Base-by-base conservation (phyloP, 2,113 vertebrate species). In the Megaptera novaeangliae region DNA sequence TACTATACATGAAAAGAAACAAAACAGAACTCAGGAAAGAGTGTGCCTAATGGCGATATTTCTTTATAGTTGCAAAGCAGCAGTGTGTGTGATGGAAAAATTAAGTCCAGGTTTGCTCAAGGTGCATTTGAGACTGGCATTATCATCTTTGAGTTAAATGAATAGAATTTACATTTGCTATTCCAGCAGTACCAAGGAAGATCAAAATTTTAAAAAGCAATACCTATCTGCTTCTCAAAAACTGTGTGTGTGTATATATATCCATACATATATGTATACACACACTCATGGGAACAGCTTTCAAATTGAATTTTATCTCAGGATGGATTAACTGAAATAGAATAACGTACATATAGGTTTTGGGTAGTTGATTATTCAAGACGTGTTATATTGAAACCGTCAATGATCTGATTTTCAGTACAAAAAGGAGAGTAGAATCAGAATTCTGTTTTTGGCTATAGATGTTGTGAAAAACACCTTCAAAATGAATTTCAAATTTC, bases 161-260 rank as follows among this genome's bases (percentile, higher is more conserved):
- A 97, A 82, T 34, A 85, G 64, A 85, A 95, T 82, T 97, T 88
- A 81, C 36, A 86, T 71, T 91, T 96, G 39, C 4, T 74, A n/a
- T 85, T 95, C 95, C 59, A 95, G 25, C 41, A 84, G 31, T 88
- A 77, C 57, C n/a, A 49, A 12, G 31, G 63, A 89, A 66, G 49
- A 92, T 41, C 34, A 69, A 64, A 80, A 39, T 55, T 57, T 63
- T 2, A 49, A 61, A 88, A 84, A 55, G 14, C 0, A 78, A 88
- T 39, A 36, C 25, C 27, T 89, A 63, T 29, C 59, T 95, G 63
- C 20, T 86, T 95, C 94, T 74, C 29, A 75, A 78, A 95, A 85
- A 39, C 8, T 39, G 8, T 49, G 9, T 69, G 5, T 75, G 6
- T 25, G 4, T 36, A 2, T 13, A 52, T 14, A 55, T 34, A 63